Evolutionary conservation across 2,797 vertebrate species (phyloP).

Genomic region (Cygnus olor): DNA sequence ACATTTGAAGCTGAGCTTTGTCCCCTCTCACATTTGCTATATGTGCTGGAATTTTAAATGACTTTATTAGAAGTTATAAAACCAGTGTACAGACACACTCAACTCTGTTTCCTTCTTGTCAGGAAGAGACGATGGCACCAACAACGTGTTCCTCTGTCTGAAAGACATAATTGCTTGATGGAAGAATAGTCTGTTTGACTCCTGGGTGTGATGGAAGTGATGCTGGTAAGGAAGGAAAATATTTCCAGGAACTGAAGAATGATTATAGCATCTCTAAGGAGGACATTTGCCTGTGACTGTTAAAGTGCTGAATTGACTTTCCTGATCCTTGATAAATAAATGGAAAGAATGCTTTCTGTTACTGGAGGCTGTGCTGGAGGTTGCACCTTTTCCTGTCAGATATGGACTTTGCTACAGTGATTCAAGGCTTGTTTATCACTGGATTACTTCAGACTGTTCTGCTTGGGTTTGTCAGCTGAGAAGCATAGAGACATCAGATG

Average conservation of each 20-base stretch:
- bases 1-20: background rate
- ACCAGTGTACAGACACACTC: background rate
- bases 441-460: background rate
- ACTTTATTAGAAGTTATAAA: background rate
- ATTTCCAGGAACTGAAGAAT: background rate
- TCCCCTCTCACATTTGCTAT: background rate
- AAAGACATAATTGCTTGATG: background rate
- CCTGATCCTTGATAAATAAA: background rate
- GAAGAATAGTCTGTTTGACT: background rate
- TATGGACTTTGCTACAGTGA: background rate
- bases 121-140: background rate
- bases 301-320: background rate
- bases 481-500: background rate
- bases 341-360: background rate
- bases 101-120: background rate
- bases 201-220: background rate
- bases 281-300: background rate
- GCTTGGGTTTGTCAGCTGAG: background rate
- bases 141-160: background rate
- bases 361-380: background rate
- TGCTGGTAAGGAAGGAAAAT: background rate
- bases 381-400: background rate
- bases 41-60: background rate
- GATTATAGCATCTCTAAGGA: background rate
- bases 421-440: background rate